A percentile compares a stretch with the other conserved stretches of the same genome.
Evolutionary conservation across 2,888 invertebrate genomes (phyloP).

Genomic region (Drosophila atripex): DNA sequence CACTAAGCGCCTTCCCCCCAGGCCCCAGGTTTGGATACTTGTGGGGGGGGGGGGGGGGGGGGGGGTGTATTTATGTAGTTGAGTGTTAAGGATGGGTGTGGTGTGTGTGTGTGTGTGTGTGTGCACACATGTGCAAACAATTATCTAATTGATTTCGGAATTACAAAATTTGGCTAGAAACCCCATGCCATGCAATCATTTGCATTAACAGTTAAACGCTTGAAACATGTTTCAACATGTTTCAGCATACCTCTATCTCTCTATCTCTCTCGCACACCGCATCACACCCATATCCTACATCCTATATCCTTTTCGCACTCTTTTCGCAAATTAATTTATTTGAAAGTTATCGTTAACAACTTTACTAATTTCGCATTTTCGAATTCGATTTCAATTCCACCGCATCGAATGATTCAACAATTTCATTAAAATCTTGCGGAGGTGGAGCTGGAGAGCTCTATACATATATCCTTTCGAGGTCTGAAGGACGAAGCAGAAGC

Average conservation of each 20-base stretch:
- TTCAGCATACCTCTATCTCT: no score
- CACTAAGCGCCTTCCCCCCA: conserved; percentile 24
- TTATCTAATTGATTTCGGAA: conserved; percentile 71
- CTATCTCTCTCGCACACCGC: not conserved
- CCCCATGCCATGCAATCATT: conserved; percentile 59
- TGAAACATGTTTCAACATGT: no score
- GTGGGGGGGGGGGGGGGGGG: no score
- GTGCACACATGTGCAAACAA: conserved; percentile 50
- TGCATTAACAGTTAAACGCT: conserved; percentile 49
- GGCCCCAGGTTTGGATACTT: no score
- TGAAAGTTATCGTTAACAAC: conserved; percentile 25
- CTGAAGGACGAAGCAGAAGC: not conserved
- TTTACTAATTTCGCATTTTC: not conserved
- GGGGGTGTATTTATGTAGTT: no score
- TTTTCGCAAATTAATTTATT: conserved; percentile 52
- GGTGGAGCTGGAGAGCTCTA: no score
- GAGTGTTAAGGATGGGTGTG: no score
- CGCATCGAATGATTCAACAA: conserved; percentile 53
- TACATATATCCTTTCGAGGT: conserved; percentile 36
- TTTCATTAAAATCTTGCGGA: conserved; percentile 66
- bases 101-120: not conserved
- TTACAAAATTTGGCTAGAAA: conserved; percentile 38
- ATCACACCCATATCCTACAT: no score
- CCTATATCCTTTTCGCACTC: not conserved
- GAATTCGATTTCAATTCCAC: conserved; percentile 9